Evolutionary conservation across 1,140 invertebrate species (phyloP).

Genomic region (Physella acuta): DNA sequence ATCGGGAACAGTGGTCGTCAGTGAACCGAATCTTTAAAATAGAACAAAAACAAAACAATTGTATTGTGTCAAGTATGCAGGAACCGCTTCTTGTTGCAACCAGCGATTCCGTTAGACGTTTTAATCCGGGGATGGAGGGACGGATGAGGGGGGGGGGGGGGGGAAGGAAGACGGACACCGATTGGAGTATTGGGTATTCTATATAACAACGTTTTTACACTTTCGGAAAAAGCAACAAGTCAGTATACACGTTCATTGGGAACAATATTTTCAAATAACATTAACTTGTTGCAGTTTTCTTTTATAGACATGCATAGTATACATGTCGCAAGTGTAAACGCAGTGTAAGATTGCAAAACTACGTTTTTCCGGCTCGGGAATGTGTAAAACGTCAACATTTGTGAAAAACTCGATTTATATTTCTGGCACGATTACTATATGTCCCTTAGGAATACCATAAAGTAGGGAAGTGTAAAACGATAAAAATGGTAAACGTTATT

Average conservation of each 20-base stretch:
- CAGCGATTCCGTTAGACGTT: neutral
- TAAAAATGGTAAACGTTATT: too few species aligned
- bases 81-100: neutral
- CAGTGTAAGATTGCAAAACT: too few species aligned
- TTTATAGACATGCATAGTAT: neutral
- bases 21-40: slow-evolving; percentile 17
- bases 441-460: too few species aligned
- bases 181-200: neutral
- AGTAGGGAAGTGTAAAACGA: too few species aligned
- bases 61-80: neutral
- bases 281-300: neutral
- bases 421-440: too few species aligned
- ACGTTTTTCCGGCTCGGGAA: too few species aligned
- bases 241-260: neutral
- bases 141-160: neutral
- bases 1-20: slow-evolving; percentile 23
- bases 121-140: neutral
- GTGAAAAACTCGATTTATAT: too few species aligned
- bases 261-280: neutral
- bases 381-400: too few species aligned
- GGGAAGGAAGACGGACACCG: neutral
- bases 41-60: neutral
- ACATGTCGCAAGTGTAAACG: neutral
- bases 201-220: neutral
- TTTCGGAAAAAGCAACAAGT: too few species aligned